Base-by-base conservation (phyloP, 2,797 vertebrate species). In the Brotula barbata region DNA sequence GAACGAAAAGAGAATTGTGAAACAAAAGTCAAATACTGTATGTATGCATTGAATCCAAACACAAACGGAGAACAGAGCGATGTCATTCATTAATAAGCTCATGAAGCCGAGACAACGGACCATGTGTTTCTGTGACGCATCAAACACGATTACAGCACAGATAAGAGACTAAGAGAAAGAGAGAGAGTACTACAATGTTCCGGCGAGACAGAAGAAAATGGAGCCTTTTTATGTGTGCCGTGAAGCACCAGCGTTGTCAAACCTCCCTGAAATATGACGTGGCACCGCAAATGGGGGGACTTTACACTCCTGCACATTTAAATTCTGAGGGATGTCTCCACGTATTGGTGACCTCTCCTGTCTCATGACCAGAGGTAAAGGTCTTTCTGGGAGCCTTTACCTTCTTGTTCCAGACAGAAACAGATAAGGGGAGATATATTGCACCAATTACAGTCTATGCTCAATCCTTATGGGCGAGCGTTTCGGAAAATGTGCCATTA, bases 21-120 rank as follows among this genome's bases (percentile, higher is more conserved):
- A 25, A 49, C 50, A 14, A 23, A 20, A 77, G 65, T 76, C 47
- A 66, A 73, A 80, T 25, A 54, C 40, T 28, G 25, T 28, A 8
- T 4, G 64, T 44, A 63, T 22, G 36, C 44, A 68, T 15, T 34
- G 63, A 64, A 64, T 71, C 52, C 61, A 76, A 77, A 71, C 34
- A 68, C 64, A 62, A 42, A 47, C 47, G 48, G 67, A 78, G 65
- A 60, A 72, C 33, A 44, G 57, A 77, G 70, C 61, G 68, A 72
- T 78, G 68, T 52, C 49, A 78, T 78, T 83, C 69, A 88, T 87
- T 85, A 85, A 73, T 76, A 78, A 83, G 74, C 73, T 60, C 76
- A 7, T 82, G 77, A 78, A 77, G 21, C 62, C 2, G 56, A 15
- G 69, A 75, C 71, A 80, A 74, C 68, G 71, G 80, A 71, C 71